Evolutionary conservation across 2,888 invertebrate genomes (phyloP), one percentile per base, ranked within the genome.

Genomic region (Tiliacea aurago): DNA sequence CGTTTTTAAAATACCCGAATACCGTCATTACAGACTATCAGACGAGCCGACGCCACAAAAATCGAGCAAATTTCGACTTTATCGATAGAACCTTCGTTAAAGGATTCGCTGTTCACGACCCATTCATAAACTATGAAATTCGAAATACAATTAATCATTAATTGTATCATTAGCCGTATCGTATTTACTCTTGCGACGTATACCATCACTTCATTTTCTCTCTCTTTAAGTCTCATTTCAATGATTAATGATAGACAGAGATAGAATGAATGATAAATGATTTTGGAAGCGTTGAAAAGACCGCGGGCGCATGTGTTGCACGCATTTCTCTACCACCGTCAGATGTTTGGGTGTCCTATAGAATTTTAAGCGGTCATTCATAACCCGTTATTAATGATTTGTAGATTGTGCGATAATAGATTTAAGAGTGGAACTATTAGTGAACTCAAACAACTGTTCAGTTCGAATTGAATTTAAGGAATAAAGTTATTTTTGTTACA

Each of bases 171-270:
- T 95, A 94, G 91, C 90, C 82, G 90, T 89, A 90, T 92, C 92
- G 90, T 94, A 94, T 95, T 95, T 95, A 95, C 95, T 94, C 78
- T 87, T 73, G 84, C 78, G 84, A 92, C 90, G 91, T 90, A 28
- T 28, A 88, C 90, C 91, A 84, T 93, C 94, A 94, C 92, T 95
- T 95, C 95, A 95, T 96, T 95, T 96, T 96, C 94, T 95, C 94
- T 95, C 95, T 93, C 94, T 96, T 95, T 95, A 96, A 95, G 94
- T 95, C 95, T 95, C 95, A 95, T 96, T 96, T 93, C 82, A 90
- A 93, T 95, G 96, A 96, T 96, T 92, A 92, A 96, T 95, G 94
- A 91, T 90, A 78, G 85, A 85, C 81, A 83, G 87, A 90, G 87
- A 87, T 88, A 90, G 90, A 92, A 91, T 91, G 90, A 87, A 91